Evolutionary conservation across 37 sponge, comb jelly and placozoan genomes (phyloP).

Genomic region (Sycon ciliatum): DNA sequence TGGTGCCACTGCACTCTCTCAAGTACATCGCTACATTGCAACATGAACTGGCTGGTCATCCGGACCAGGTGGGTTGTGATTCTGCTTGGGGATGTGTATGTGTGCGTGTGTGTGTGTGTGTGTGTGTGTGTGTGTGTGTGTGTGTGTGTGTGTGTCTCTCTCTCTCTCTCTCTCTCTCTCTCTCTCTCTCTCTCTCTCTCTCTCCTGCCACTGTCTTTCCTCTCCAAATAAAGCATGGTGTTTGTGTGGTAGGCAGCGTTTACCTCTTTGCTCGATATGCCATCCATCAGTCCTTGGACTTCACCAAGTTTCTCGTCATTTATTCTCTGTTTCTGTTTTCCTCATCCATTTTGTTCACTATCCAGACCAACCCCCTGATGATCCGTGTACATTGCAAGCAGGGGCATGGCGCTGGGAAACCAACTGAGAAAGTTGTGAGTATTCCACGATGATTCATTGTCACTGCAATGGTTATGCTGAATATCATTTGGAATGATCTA

Average conservation of each 20-base stretch:
- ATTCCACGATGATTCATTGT: neutral
- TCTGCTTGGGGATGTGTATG: neutral
- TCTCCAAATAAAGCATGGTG: no score
- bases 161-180: constrained; percentile 14
- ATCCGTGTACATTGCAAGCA: constrained; percentile 82
- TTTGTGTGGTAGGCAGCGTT: no score
- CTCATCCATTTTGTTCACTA: neutral
- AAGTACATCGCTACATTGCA: constrained; percentile 82
- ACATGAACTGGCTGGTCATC: constrained; percentile 23
- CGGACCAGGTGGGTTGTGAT: constrained; percentile 44
- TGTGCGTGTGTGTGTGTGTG: neutral
- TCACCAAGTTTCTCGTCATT: neutral
- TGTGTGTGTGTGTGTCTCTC: constrained; percentile 6
- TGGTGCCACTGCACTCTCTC: constrained; percentile 90
- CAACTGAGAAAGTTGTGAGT: constrained; percentile 81
- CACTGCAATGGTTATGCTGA: no score
- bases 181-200: constrained; percentile 5
- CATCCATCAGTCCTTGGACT: no score
- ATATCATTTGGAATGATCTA: no score
- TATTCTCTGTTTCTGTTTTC: neutral
- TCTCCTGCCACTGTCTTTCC: no score
- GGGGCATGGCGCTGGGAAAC: constrained; percentile 94
- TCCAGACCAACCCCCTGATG: constrained; percentile 84
- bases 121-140: neutral
- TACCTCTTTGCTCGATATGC: no score